These are phyloP conservation scores for Neosilurus mollespiculum DNA, from an alignment of 2,797 vertebrate species.

Conservation along the genomic window DNA sequence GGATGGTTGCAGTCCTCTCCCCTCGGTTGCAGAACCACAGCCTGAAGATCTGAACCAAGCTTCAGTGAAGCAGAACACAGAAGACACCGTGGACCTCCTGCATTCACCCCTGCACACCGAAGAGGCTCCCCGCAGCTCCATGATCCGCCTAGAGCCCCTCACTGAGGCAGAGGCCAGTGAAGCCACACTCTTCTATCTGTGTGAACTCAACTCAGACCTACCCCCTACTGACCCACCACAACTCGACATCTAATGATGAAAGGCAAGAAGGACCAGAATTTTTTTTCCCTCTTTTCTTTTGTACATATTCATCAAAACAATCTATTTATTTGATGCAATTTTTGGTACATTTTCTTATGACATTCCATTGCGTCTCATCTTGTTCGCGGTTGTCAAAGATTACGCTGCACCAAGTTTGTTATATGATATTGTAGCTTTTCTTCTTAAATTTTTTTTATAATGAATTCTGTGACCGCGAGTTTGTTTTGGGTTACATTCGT, in stretches of 20 bases:
- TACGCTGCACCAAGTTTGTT: conserved; percentile 25
- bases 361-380: conserved; percentile 44
- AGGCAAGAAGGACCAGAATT: conserved; percentile 35
- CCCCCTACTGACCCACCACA: conserved; percentile 74
- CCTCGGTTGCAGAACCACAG: conserved; percentile 66
- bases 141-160: conserved; percentile 90
- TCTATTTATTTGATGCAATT: conserved; percentile 79
- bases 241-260: conserved; percentile 66
- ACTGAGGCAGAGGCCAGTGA: conserved; percentile 90
- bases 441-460: conserved; percentile 16
- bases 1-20: conserved; percentile 77
- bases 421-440: not conserved
- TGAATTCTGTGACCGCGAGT: not conserved
- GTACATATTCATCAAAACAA: conserved; percentile 80
- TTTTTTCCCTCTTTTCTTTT: conserved; percentile 46
- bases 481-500: conserved; percentile 22
- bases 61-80: conserved; percentile 59
- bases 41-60: conserved; percentile 58
- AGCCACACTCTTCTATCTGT: conserved; percentile 90
- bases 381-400: conserved; percentile 26
- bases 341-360: conserved; percentile 9
- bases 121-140: conserved; percentile 76
- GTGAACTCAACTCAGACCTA: conserved; percentile 83
- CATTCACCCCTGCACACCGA: conserved; percentile 70
- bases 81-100: conserved; percentile 77